These are phyloP conservation scores for Triplophysa yarkandensis DNA, from an alignment of 2,797 vertebrate species.

Conservation along the genomic window DNA sequence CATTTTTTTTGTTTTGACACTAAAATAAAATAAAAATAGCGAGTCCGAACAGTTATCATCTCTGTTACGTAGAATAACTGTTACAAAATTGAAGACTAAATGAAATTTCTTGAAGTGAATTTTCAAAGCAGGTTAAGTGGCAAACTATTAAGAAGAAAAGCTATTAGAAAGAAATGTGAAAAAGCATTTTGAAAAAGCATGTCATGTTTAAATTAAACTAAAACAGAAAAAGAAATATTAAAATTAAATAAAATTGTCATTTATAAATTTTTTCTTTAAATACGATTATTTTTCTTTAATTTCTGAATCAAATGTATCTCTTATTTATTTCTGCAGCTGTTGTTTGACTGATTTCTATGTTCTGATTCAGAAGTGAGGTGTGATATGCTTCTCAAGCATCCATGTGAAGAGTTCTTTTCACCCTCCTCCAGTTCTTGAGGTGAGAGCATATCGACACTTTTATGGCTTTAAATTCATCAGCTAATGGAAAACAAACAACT, in stretches of 20 bases:
- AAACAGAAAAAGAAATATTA: too few relatives aligned
- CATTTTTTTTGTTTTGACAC: neutral
- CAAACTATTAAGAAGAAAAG: too few relatives aligned
- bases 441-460: conserved; percentile 66
- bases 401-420: conserved; percentile 16
- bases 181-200: too few relatives aligned
- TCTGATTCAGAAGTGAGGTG: neutral
- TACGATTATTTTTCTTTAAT: too few relatives aligned
- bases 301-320: too few relatives aligned
- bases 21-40: neutral
- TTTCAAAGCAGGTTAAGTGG: neutral
- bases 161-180: neutral
- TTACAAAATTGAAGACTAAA: conserved; percentile 23
- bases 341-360: neutral
- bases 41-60: neutral
- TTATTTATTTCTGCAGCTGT: too few relatives aligned
- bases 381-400: conserved; percentile 7
- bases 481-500: conserved; percentile 67
- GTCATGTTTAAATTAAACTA: too few relatives aligned
- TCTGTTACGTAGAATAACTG: neutral
- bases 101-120: neutral
- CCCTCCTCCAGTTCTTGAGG: conserved; percentile 49
- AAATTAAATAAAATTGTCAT: too few relatives aligned
- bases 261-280: too few relatives aligned
- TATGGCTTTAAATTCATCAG: conserved; percentile 62